Evolutionary conservation across 2,888 invertebrate genomes (phyloP).

Genomic region (Phengaris alcon): DNA sequence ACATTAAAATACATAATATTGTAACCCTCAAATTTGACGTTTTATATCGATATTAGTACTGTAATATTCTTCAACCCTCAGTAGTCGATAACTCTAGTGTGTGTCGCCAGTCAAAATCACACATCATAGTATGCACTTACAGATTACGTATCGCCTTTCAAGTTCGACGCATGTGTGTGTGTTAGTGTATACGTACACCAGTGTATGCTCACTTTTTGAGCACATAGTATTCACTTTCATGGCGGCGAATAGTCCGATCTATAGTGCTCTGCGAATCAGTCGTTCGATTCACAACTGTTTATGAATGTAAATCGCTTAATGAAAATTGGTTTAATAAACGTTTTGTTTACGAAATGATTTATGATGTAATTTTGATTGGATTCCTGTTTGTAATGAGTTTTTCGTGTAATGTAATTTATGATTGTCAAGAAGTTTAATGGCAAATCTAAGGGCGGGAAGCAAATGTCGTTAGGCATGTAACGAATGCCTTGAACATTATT

Average conservation of each 20-base stretch:
- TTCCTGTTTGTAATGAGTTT: slow-evolving; percentile 20
- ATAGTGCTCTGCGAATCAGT: not conserved
- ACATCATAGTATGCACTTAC: no score
- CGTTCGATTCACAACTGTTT: slow-evolving; percentile 11
- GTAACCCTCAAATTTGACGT: no score
- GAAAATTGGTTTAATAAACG: slow-evolving; percentile 17
- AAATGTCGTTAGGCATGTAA: not conserved
- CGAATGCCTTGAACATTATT: not conserved
- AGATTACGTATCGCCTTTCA: no score
- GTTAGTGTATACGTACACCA: no score
- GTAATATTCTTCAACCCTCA: no score
- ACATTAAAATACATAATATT: no score
- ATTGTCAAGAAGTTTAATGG: slow-evolving; percentile 3
- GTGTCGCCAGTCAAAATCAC: no score
- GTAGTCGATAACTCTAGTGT: no score
- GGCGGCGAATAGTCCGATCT: not conserved
- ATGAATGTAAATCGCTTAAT: slow-evolving; percentile 23
- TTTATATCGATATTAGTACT: no score
- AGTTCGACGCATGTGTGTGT: no score
- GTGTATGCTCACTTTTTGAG: no score
- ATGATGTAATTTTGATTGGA: slow-evolving; percentile 7
- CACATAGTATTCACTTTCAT: not conserved
- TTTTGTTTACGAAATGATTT: slow-evolving; percentile 19
- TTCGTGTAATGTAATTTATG: not conserved
- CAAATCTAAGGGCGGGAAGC: not conserved